Conservation (phyloP, 2,113 vertebrate genomes). For the Gymnorhina tibicen region DNA sequence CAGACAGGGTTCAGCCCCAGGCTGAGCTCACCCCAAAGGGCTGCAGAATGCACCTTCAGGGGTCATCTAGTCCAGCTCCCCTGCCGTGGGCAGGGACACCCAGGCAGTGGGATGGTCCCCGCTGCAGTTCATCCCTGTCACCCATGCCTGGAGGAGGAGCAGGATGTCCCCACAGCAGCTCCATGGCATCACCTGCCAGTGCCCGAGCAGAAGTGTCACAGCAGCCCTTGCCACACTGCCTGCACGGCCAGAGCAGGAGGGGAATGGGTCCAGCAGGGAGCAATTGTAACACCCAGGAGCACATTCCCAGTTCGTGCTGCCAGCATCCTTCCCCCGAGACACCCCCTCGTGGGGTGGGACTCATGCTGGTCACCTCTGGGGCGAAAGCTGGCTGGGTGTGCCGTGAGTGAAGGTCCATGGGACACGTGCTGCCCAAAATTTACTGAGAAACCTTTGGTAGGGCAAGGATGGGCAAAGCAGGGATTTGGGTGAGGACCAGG, state of each 20-base stretch:
- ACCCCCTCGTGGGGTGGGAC: background rate
- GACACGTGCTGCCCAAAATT: background rate
- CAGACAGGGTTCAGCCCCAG: background rate
- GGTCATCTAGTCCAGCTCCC: background rate
- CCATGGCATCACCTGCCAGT: background rate
- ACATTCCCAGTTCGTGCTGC: background rate
- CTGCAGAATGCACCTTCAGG: background rate
- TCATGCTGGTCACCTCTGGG: background rate
- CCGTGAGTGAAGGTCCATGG: background rate
- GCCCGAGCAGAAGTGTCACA: background rate
- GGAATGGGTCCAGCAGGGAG: background rate
- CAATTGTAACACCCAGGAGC: background rate
- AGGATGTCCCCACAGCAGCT: background rate
- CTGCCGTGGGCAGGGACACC: background rate
- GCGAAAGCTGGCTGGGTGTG: background rate
- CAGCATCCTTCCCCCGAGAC: background rate
- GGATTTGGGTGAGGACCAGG: background rate
- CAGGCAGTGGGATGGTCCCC: background rate
- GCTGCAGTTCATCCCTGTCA: background rate
- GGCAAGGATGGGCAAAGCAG: background rate
- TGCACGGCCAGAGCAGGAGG: background rate
- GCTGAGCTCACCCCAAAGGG: background rate
- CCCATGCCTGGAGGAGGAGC: background rate
- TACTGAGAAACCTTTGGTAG: background rate
- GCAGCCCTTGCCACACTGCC: background rate